Percentiles rank a stretch among this genome's conserved stretches.
Evolutionary conservation across 2,888 invertebrate genomes (phyloP).

Genomic region (Drosophila ustulata): DNA sequence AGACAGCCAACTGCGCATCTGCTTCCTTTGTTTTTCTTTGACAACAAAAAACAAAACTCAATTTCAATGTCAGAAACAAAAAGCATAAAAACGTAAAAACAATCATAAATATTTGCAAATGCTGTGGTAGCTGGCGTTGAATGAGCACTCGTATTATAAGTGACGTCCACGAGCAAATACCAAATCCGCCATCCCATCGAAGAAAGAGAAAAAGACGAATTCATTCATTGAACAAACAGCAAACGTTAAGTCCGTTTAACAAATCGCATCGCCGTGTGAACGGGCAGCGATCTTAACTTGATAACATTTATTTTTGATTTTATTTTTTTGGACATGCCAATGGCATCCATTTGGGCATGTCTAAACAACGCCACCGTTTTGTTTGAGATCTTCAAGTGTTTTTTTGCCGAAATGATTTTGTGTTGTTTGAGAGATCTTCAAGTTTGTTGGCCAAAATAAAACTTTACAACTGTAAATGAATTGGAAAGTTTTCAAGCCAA

Average conservation of each 20-base stretch:
- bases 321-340: not conserved
- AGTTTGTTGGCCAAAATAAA: slow-evolving; percentile 27
- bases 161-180: slow-evolving; percentile 59
- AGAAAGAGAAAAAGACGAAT: slow-evolving; percentile 30
- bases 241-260: slow-evolving; percentile 25
- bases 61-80: slow-evolving; percentile 54
- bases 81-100: slow-evolving; percentile 10
- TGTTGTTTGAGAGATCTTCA: slow-evolving; percentile 40
- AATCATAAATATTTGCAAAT: slow-evolving; percentile 66
- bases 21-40: slow-evolving; percentile 6
- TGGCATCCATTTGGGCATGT: slow-evolving; percentile 39
- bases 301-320: slow-evolving; percentile 8
- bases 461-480: slow-evolving; percentile 36
- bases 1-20: slow-evolving; percentile 11
- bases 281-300: slow-evolving; percentile 4
- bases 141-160: slow-evolving; percentile 53
- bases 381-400: slow-evolving; percentile 31
- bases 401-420: slow-evolving; percentile 22
- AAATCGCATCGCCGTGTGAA: slow-evolving; percentile 66
- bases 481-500: slow-evolving; percentile 44
- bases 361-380: slow-evolving; percentile 66
- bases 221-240: slow-evolving; percentile 58
- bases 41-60: slow-evolving; percentile 1
- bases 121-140: slow-evolving; percentile 39
- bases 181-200: slow-evolving; percentile 13